phyloP scores from a whole-genome alignment of 2,888 invertebrate genomes.

The Anaspis maculata region DNA sequence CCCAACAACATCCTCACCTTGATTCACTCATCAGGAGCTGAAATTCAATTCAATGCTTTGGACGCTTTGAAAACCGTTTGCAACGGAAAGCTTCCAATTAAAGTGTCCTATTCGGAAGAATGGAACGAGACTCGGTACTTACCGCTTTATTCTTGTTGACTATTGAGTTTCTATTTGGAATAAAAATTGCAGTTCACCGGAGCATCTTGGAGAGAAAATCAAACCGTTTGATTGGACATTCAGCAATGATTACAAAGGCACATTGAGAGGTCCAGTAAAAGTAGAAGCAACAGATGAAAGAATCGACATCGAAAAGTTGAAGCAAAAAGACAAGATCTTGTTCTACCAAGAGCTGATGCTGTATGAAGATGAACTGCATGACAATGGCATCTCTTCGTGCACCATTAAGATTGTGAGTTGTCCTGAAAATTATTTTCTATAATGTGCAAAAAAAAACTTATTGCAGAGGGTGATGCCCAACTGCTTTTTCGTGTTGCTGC shows the following conservation, averaged over 20 bases:
- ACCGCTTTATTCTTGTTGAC: too few species aligned
- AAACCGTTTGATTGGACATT: conserved; percentile 98
- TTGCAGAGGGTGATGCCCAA: conserved; percentile 91
- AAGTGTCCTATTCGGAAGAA: conserved; percentile 82
- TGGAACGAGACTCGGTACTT: conserved; percentile 81
- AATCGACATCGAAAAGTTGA: conserved; percentile 82
- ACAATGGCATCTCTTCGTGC: conserved; percentile 88
- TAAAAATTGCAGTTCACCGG: conserved; percentile 57
- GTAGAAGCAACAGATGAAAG: conserved; percentile 59
- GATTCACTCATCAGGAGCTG: conserved; percentile 58
- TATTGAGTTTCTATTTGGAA: too few species aligned
- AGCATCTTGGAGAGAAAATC: conserved; percentile 62
- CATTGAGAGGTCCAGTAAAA: conserved; percentile 52
- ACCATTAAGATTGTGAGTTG: conserved; percentile 91
- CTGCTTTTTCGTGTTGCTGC: conserved; percentile 80
- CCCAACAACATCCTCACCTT: conserved; percentile 77
- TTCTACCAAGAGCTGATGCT: conserved; percentile 91
- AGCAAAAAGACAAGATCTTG: conserved; percentile 80
- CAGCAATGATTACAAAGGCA: conserved; percentile 85
- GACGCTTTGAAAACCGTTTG: conserved; percentile 82
- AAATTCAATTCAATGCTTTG: conserved; percentile 77
- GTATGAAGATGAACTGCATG: conserved; percentile 97
- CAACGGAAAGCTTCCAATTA: conserved; percentile 62
- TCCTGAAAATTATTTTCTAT: conserved; percentile 2
- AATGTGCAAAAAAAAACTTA: conserved; percentile 12